Percentiles rank a stretch among this genome's conserved stretches.
These are phyloP conservation scores for Andrena camellia DNA, from an alignment of 2,888 invertebrate species.

Conservation along the genomic window DNA sequence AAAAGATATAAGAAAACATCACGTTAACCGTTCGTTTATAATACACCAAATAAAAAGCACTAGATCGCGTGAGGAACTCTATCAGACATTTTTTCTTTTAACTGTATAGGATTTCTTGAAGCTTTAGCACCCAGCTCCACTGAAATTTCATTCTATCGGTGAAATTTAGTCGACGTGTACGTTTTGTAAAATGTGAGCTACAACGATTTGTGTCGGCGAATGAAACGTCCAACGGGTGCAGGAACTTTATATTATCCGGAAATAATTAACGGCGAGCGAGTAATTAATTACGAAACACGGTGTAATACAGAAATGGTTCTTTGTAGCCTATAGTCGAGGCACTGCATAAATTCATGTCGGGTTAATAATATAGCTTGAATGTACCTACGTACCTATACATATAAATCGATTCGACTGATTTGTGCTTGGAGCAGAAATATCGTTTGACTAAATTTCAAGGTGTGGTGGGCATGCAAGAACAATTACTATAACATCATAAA, in stretches of 20 bases:
- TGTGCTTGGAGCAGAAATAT: background rate
- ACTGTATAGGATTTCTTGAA: too few species aligned
- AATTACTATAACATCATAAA: too few species aligned
- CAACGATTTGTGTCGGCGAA: background rate
- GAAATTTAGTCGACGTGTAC: background rate
- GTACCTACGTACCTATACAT: background rate
- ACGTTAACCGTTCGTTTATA: too few species aligned
- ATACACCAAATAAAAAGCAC: too few species aligned
- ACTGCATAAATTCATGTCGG: background rate
- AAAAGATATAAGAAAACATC: too few species aligned
- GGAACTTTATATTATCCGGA: conserved; percentile 1
- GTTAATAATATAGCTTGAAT: background rate
- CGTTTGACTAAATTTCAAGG: background rate
- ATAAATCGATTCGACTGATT: background rate
- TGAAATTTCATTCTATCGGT: background rate
- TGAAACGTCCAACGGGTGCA: background rate
- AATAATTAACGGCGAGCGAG: background rate
- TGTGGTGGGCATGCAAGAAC: background rate
- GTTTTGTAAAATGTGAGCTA: background rate
- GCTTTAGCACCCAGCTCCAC: too few species aligned
- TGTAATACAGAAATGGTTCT: background rate
- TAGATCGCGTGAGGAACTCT: too few species aligned
- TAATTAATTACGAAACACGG: background rate
- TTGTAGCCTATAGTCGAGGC: background rate
- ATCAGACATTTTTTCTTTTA: too few species aligned